Evolutionary conservation across 2,113 vertebrate genomes (phyloP), one percentile per base, ranked within the genome.

Genomic region (Melierax canorus): DNA sequence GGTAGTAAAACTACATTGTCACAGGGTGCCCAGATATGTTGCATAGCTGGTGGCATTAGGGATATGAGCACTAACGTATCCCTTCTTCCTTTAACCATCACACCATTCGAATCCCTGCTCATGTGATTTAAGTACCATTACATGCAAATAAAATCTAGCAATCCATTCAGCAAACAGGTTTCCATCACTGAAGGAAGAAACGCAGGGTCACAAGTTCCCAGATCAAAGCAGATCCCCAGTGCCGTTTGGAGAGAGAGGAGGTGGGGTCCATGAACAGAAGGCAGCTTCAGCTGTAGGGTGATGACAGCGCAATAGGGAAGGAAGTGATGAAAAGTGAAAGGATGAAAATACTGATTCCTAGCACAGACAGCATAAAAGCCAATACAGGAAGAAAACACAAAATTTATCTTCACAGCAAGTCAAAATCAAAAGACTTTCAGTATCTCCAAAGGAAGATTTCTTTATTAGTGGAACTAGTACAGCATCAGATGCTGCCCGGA

Each of bases 51-150:
- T 32, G 32, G 53, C 32, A 62, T 59, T 12, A 26, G 10, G 50
- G 62, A 21, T 39, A 32, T 0, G 0, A 67, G 32, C 64, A 24
- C 20, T 22, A n/a, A 17, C 1, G 5, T 7, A 30, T 21, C 24
- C 7, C 50, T 36, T 29, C 51, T 63, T 73, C 64, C 58, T 86
- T 56, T 55, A 58, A 29, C 48, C 34, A 21, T 15, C 19, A 12
- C 58, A 24, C 27, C 11, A 24, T 4, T 41, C 0, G 0, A 56
- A 27, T 21, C 51, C 32, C 51, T 50, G 39, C 58, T 43, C 15
- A 4, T 12, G 29, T 10, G 41, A 30, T 15, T 39, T 30, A 34
- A 53, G 66, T 10, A 43, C 45, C 27, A 9, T 8, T 30, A 69
- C 50, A 53, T 4, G 48, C 45, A 50, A 15, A 48, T 11, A n/a